A percentile compares a stretch with the other conserved stretches of the same genome.
Evolutionary conservation across 2,113 vertebrate species (phyloP).

Genomic region (Pardalotus punctatus): DNA sequence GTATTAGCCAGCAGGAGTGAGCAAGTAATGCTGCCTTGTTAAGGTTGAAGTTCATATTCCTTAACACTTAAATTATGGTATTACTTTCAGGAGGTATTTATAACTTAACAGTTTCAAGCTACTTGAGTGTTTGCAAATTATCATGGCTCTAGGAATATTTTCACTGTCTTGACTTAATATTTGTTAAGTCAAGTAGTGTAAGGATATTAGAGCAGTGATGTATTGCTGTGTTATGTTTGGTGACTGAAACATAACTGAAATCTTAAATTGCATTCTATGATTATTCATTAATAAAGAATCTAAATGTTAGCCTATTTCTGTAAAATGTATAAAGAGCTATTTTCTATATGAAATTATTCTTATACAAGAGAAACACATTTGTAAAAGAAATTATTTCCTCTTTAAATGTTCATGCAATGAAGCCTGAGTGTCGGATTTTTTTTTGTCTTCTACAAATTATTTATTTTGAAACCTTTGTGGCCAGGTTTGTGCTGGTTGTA

Average conservation of each 20-base stretch:
- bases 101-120: constrained; percentile 16
- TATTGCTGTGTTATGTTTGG: not conserved
- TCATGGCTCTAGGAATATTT: constrained; percentile 11
- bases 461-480: constrained; percentile 57
- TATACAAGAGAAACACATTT: constrained; percentile 67
- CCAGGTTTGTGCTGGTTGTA: constrained; percentile 2
- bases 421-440: constrained; percentile 41
- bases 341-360: constrained; percentile 80
- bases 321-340: constrained; percentile 71
- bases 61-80: not conserved
- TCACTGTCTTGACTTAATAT: not conserved
- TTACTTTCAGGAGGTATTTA: constrained; percentile 30
- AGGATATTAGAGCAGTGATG: not conserved
- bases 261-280: not conserved
- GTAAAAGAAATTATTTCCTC: constrained; percentile 69
- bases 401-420: constrained; percentile 71
- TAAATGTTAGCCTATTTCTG: constrained; percentile 38
- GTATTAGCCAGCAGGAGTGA: constrained; percentile 21
- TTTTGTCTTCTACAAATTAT: constrained; percentile 56
- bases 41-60: constrained; percentile 20
- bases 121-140: constrained; percentile 13
- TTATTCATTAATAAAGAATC: not conserved
- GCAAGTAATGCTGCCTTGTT: constrained; percentile 36
- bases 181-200: not conserved
- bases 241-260: not conserved